Base-by-base conservation (phyloP, 2,797 vertebrate genomes). In the Sebastes oblongus region DNA sequence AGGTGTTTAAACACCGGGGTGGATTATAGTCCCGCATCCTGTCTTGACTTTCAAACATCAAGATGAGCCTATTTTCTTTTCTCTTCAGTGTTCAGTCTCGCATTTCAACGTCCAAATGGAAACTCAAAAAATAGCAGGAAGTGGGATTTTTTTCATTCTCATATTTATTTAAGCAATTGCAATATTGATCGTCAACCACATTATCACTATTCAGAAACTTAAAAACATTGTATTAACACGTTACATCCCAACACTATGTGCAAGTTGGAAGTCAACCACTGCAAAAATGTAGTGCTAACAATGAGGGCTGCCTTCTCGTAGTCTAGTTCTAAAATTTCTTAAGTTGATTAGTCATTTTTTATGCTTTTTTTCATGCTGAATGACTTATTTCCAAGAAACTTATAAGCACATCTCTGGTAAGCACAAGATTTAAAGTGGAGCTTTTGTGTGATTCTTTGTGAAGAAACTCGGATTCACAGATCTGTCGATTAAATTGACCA, bases 21-120 rank as follows among this genome's bases (percentile, higher is more conserved):
- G 36, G 54, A 30, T 72, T 71, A 59, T 67, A 86, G 84, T 71
- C 50, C 75, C 13, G 39, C 42, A 56, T 73, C 66, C 8, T 32
- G 18, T 66, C 61, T 69, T 68, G 42, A 39, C 9, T 3, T 50
- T 58, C 1, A 77, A 13, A 30, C 24, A 30, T 76, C 22, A 24
- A 58, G 52, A 58, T 52, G 7, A 66, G 34, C 54, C 2, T 2
- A 25, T 36, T 58, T 72, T 36, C 52, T 62, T 5, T 11, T 56
- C 20, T 70, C 18, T 34, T 20, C 59, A 10, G 24, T 66, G 54
- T 64, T 18, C 39, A 3, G 39, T 59, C 8, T 66, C 39, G 0
- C 8, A 14, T 32, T 60, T 46, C 18, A 68, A 68, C 10, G 32
- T 66, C 18, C 32, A 13, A 29, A 10, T n/a, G 4, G 20, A 52